A percentile compares a stretch with the other conserved stretches of the same genome.
phyloP scores from a whole-genome alignment of 2,888 invertebrate genomes.

The Maniola hyperantus region DNA sequence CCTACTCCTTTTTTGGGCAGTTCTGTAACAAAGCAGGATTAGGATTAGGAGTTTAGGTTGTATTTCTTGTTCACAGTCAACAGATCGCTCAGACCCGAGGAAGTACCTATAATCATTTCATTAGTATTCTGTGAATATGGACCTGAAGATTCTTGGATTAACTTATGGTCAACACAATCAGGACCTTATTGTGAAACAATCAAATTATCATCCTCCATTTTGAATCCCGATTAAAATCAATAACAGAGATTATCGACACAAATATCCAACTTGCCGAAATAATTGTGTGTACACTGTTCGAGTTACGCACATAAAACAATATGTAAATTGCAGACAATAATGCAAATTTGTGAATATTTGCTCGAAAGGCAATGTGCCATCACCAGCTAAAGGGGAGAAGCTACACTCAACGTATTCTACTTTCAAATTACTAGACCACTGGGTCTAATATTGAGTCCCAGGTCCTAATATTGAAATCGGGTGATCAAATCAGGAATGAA shows the following conservation, averaged over 20 bases:
- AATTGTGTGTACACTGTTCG: constrained; percentile 8
- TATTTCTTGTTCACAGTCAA: too few species aligned
- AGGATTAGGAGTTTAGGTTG: too few species aligned
- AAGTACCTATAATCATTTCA: too few species aligned
- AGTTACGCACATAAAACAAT: constrained; percentile 17
- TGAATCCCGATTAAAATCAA: constrained; percentile 11
- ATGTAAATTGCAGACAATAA: constrained; percentile 21
- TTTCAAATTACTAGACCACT: background rate
- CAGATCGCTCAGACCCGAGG: too few species aligned
- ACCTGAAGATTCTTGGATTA: too few species aligned
- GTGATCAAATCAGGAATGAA: too few species aligned
- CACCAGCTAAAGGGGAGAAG: background rate
- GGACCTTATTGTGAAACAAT: constrained; percentile 1
- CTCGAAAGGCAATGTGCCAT: background rate
- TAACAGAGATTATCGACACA: constrained; percentile 16
- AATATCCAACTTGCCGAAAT: constrained; percentile 16
- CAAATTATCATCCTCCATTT: constrained; percentile 10
- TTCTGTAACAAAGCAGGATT: too few species aligned
- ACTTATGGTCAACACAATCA: background rate
- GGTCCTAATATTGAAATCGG: too few species aligned
- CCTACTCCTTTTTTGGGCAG: too few species aligned
- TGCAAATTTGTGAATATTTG: constrained; percentile 22
- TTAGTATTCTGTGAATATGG: too few species aligned
- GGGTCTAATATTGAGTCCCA: background rate
- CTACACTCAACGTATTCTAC: too few species aligned